Percentiles rank a stretch among this genome's conserved stretches.
Evolutionary conservation across 2,797 vertebrate genomes (phyloP).

Genomic region (Enoplosus armatus): DNA sequence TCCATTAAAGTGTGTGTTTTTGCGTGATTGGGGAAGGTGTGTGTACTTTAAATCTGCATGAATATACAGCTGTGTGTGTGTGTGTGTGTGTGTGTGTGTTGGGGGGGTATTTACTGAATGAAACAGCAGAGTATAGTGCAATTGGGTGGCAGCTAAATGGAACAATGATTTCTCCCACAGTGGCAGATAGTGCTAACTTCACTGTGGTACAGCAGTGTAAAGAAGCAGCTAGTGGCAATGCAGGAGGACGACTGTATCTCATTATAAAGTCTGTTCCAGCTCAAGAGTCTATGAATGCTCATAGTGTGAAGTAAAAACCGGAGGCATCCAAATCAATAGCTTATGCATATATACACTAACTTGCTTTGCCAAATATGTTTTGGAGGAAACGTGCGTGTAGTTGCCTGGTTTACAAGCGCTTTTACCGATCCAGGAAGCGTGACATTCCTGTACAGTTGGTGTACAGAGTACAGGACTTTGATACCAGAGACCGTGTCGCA

Average conservation of each 20-base stretch:
- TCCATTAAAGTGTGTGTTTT: constrained; percentile 69
- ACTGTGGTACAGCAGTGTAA: constrained; percentile 26
- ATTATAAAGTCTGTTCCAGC: constrained; percentile 30
- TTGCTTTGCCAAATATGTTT: not conserved
- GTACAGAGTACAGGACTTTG: not conserved
- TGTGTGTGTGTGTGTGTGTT: not conserved
- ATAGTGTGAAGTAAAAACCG: not conserved
- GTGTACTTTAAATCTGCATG: constrained; percentile 43
- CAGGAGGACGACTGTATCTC: constrained; percentile 13
- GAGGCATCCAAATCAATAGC: constrained; percentile 26
- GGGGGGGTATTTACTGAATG: constrained; percentile 21
- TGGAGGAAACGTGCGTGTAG: not conserved
- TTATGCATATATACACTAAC: too few species aligned
- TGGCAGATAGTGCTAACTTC: constrained; percentile 43
- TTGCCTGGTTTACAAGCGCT: not conserved
- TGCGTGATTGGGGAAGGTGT: constrained; percentile 41
- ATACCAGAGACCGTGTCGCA: not conserved
- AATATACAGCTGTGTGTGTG: constrained; percentile 19
- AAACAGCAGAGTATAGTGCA: constrained; percentile 34
- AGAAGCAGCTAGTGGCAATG: constrained; percentile 20
- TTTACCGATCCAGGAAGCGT: not conserved
- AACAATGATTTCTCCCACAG: constrained; percentile 48
- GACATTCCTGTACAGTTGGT: too few species aligned
- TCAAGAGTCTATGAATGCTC: constrained; percentile 24
- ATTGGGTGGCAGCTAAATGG: constrained; percentile 52